Conservation (phyloP, 2,888 invertebrate species). For the Cheilosia impressa region DNA sequence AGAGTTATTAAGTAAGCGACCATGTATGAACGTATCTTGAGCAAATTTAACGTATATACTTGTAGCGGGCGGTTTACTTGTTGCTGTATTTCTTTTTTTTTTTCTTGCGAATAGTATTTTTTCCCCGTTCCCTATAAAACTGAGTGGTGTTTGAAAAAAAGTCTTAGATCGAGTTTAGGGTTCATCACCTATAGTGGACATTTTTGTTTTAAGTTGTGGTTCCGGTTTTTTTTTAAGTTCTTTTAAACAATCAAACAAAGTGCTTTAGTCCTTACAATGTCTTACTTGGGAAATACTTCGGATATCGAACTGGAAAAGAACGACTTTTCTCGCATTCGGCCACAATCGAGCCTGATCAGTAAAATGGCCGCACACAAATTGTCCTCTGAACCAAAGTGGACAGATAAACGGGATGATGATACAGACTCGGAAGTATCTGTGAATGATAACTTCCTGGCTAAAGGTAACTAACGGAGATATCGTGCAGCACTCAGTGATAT, state of each 20-base stretch:
- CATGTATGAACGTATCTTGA: conserved; percentile 58
- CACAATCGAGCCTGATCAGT: conserved; percentile 79
- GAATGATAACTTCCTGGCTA: conserved; percentile 90
- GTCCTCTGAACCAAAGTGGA: conserved; percentile 82
- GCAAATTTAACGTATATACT: conserved; percentile 1
- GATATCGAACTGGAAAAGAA: conserved; percentile 83
- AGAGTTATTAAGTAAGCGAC: conserved; percentile 61
- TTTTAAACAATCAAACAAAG: background rate
- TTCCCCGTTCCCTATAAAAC: conserved; percentile 63
- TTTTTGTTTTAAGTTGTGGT: background rate
- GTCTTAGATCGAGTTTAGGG: conserved; percentile 68
- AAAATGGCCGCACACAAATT: conserved; percentile 82
- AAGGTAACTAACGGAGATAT: conserved; percentile 84
- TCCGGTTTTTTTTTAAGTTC: background rate
- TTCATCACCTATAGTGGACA: conserved; percentile 49
- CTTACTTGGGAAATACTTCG: conserved; percentile 82
- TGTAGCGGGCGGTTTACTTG: conserved; percentile 1
- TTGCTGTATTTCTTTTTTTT: too few relatives aligned
- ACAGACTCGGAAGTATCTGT: conserved; percentile 92
- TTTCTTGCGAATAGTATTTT: background rate
- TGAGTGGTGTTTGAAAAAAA: conserved; percentile 62
- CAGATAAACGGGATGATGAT: conserved; percentile 87
- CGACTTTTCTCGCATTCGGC: conserved; percentile 79
- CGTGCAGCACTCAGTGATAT: conserved; percentile 1
- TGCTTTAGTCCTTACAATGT: conserved; percentile 77